Conservation (phyloP, 2,888 invertebrate species). For the Pegoplata infirma region DNA sequence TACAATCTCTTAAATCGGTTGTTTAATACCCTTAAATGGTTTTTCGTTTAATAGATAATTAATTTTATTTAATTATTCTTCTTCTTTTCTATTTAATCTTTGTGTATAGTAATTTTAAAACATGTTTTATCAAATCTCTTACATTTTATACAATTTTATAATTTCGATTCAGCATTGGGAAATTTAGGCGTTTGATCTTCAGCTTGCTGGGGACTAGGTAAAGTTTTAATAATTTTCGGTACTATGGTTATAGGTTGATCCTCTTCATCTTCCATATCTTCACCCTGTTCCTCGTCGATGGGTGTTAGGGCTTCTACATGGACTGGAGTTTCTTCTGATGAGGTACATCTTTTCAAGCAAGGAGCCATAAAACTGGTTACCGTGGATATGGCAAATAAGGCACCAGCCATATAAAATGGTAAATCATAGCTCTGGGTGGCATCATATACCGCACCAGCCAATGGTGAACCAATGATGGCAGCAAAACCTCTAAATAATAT, state of each 20-base stretch:
- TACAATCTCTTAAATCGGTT: constrained; percentile 27
- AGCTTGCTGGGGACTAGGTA: constrained; percentile 81
- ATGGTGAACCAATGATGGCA: constrained; percentile 90
- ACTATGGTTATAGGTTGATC: constrained; percentile 87
- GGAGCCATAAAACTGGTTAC: constrained; percentile 91
- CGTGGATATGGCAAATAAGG: constrained; percentile 90
- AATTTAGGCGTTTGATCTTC: constrained; percentile 67
- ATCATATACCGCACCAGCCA: constrained; percentile 94
- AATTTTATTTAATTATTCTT: not conserved
- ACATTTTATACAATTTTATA: constrained; percentile 67
- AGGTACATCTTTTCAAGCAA: constrained; percentile 81
- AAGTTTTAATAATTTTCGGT: constrained; percentile 88
- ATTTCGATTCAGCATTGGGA: constrained; percentile 71
- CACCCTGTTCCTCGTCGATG: constrained; percentile 90
- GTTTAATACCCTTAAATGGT: constrained; percentile 3
- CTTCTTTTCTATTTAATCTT: constrained; percentile 14
- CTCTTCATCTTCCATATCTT: constrained; percentile 86
- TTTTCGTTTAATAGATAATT: not conserved
- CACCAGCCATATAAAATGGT: constrained; percentile 95
- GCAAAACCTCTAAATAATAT: constrained; percentile 97
- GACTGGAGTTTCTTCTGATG: constrained; percentile 81
- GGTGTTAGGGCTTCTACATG: constrained; percentile 87
- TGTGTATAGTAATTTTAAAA: constrained; percentile 24
- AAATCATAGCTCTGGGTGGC: constrained; percentile 90
- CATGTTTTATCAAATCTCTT: constrained; percentile 25